These are phyloP conservation scores for Rosalia funebris DNA, from an alignment of 2,888 invertebrate species.

Conservation along the genomic window DNA sequence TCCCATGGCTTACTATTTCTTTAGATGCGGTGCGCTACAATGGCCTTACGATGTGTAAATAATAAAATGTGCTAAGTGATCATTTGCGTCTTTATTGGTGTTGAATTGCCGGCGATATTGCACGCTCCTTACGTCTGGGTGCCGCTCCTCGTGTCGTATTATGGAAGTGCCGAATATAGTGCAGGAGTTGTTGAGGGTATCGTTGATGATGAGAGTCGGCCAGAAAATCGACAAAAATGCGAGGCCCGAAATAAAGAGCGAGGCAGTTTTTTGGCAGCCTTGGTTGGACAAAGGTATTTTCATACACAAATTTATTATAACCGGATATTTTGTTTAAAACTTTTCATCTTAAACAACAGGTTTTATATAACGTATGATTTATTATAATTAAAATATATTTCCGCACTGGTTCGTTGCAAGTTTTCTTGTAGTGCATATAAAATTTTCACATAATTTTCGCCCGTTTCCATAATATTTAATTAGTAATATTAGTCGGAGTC, in stretches of 20 bases:
- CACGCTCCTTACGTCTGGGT: background rate
- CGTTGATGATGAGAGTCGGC: slow-evolving; percentile 50
- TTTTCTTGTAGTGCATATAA: too few species aligned
- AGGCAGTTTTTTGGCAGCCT: slow-evolving; percentile 61
- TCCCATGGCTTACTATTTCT: slow-evolving; percentile 57
- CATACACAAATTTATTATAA: background rate
- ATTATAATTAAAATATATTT: too few species aligned
- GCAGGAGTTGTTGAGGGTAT: slow-evolving; percentile 53
- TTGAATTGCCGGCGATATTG: background rate
- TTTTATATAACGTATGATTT: too few species aligned
- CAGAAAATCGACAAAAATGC: slow-evolving; percentile 31
- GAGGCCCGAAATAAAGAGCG: slow-evolving; percentile 21
- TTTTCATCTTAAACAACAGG: too few species aligned
- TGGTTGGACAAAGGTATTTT: slow-evolving; percentile 63
- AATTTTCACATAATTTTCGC: too few species aligned
- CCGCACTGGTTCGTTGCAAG: too few species aligned
- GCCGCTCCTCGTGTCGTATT: slow-evolving; percentile 29
- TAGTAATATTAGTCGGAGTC: too few species aligned
- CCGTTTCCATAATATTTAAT: too few species aligned
- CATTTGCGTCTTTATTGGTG: slow-evolving; percentile 23
- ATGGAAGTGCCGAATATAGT: slow-evolving; percentile 59
- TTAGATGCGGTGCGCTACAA: slow-evolving; percentile 50
- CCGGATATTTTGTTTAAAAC: too few species aligned
- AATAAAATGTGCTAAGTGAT: slow-evolving; percentile 36
- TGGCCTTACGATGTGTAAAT: slow-evolving; percentile 45